Conservation (phyloP, 1,140 invertebrate species). For the Drosophila suzukii region DNA sequence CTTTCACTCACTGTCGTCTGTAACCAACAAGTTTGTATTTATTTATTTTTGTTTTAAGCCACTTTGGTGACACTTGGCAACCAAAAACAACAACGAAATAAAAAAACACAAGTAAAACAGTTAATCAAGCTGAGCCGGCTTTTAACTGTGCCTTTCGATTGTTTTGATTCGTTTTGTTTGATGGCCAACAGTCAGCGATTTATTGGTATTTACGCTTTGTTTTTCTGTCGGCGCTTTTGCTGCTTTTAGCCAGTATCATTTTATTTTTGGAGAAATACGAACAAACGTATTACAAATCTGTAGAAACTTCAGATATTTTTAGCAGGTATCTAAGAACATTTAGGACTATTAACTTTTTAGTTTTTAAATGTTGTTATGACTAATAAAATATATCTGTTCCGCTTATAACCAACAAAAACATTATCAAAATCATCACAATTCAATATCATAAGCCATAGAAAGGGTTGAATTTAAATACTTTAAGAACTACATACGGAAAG, state of each 20-base stretch:
- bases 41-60: constrained; percentile 27
- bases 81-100: background rate
- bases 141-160: constrained; percentile 66
- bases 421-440: background rate
- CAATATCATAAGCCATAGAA: background rate
- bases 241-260: constrained; percentile 41
- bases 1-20: constrained; percentile 58
- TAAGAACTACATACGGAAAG: background rate
- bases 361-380: too few relatives aligned
- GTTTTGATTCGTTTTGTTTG: constrained; percentile 48
- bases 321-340: background rate
- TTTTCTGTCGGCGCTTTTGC: constrained; percentile 15
- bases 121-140: constrained; percentile 39
- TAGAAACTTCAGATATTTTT: background rate
- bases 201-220: constrained; percentile 45
- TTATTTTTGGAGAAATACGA: background rate
- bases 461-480: background rate
- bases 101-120: constrained; percentile 8
- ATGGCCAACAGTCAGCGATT: constrained; percentile 36
- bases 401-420: background rate
- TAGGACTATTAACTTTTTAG: background rate
- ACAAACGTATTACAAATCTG: background rate
- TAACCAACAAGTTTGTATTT: constrained; percentile 29
- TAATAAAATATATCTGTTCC: background rate
- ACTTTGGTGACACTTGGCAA: constrained; percentile 44